Conservation (phyloP, 1,140 invertebrate species). For the Adoxophyes honmai region DNA sequence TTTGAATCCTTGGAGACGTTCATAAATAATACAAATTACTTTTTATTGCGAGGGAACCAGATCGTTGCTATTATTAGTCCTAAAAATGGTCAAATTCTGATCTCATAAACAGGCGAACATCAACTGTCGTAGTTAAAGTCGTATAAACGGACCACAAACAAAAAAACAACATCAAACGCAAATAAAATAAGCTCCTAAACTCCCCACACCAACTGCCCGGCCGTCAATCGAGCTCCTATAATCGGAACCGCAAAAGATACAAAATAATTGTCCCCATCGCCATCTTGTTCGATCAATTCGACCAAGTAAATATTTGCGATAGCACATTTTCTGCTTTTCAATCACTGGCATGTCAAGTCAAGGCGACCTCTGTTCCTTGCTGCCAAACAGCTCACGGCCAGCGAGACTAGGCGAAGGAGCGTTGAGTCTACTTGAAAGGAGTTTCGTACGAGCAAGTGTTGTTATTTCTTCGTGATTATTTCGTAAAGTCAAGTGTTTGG, state of each 20-base stretch:
- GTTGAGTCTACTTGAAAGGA: neutral
- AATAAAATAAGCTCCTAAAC: neutral
- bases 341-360: conserved; percentile 14
- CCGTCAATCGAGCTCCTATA: neutral
- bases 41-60: too few species aligned
- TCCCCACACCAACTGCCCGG: neutral
- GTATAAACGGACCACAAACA: neutral
- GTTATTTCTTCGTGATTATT: too few species aligned
- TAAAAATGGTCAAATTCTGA: too few species aligned
- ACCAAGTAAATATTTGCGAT: conserved; percentile 7
- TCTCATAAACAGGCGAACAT: too few species aligned
- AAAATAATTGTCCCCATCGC: neutral
- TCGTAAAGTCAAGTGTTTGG: too few species aligned
- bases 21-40: too few species aligned
- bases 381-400: conserved; percentile 7
- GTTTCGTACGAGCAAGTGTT: neutral
- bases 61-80: too few species aligned
- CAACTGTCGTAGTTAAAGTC: too few species aligned
- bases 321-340: conserved; percentile 10
- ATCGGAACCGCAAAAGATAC: neutral
- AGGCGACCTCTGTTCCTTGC: neutral
- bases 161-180: neutral
- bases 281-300: conserved; percentile 4
- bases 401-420: neutral
- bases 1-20: too few species aligned